These are phyloP conservation scores for Cotesia glomerata DNA, from an alignment of 1,140 invertebrate species.

Conservation along the genomic window DNA sequence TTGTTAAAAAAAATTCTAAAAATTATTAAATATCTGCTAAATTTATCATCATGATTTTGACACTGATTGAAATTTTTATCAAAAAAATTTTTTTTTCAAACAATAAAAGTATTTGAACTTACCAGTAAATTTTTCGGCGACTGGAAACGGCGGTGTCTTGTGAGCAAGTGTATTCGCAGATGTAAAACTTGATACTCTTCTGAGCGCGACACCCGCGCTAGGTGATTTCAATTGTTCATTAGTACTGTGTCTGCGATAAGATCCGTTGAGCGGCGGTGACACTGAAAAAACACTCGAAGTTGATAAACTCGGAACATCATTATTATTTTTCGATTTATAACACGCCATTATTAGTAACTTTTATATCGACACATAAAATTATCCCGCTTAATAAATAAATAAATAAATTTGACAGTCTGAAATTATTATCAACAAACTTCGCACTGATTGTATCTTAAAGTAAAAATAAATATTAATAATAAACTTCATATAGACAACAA, in stretches of 20 bases:
- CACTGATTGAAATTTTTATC: too few relatives aligned
- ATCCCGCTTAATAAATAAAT: too few relatives aligned
- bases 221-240: slow-evolving; percentile 52
- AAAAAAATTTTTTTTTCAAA: too few relatives aligned
- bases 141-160: slow-evolving; percentile 58
- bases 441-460: neutral
- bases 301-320: neutral
- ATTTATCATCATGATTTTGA: too few relatives aligned
- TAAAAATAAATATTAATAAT: too few relatives aligned
- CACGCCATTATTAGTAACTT: neutral
- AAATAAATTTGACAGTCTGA: too few relatives aligned
- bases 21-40: too few relatives aligned
- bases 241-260: slow-evolving; percentile 57
- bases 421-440: too few relatives aligned
- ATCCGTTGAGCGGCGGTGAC: neutral
- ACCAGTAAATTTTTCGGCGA: slow-evolving; percentile 91
- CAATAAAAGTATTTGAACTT: slow-evolving; percentile 37
- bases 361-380: neutral
- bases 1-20: too few relatives aligned
- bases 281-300: slow-evolving; percentile 5
- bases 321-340: neutral
- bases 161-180: slow-evolving; percentile 65
- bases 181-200: slow-evolving; percentile 83
- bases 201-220: slow-evolving; percentile 73
- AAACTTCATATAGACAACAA: too few relatives aligned